phyloP scores from a whole-genome alignment of 2,113 vertebrate genomes.

The Microtus pennsylvanicus region DNA sequence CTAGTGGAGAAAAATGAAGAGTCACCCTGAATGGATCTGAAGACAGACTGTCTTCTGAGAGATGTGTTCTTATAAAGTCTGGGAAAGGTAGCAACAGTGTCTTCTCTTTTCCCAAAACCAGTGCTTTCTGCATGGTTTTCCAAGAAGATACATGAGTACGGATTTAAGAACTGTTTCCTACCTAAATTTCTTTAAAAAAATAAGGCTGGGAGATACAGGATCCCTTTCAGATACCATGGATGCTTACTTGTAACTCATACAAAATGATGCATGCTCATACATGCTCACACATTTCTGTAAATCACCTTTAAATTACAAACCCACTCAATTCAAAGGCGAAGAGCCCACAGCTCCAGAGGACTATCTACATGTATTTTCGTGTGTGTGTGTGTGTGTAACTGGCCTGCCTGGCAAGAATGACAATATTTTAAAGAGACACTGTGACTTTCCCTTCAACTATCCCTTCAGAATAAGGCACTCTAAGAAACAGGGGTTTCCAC shows the following conservation, averaged over 20 bases:
- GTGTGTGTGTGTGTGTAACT: not conserved
- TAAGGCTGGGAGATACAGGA: not conserved
- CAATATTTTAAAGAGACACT: not conserved
- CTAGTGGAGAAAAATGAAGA: slow-evolving; percentile 18
- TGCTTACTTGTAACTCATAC: not conserved
- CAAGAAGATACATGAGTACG: not conserved
- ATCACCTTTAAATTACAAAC: not conserved
- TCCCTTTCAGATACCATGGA: not conserved
- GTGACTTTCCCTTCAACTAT: not conserved
- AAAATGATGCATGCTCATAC: not conserved
- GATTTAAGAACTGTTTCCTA: not conserved
- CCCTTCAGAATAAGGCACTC: not conserved
- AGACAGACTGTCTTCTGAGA: slow-evolving; percentile 33
- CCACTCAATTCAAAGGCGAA: not conserved
- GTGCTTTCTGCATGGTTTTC: not conserved
- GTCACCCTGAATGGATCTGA: not conserved
- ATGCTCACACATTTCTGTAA: not conserved
- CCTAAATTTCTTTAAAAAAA: slow-evolving; percentile 50
- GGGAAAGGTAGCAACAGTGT: not conserved
- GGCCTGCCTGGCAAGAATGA: not conserved
- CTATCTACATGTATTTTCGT: not conserved
- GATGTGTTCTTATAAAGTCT: not conserved
- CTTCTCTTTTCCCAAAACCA: not conserved
- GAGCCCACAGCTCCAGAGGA: not conserved
- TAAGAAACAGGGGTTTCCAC: not conserved